phyloP scores from a whole-genome alignment of 2,888 invertebrate genomes.

The Apotomis betuletana region DNA sequence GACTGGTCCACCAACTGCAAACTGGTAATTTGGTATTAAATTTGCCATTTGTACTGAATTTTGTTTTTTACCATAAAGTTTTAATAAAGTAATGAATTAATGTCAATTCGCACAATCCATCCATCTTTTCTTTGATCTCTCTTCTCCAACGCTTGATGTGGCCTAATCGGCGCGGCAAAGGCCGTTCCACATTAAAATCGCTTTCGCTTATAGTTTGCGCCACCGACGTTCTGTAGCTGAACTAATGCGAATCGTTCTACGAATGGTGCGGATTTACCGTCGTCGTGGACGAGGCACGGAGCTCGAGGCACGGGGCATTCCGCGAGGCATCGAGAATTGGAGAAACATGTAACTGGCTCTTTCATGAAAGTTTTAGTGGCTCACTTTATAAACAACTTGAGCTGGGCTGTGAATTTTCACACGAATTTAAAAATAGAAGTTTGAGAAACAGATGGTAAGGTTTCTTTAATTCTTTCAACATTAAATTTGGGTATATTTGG shows the following conservation, averaged over 20 bases:
- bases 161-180: no score
- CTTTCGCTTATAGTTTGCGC: not conserved
- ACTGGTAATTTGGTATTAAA: no score
- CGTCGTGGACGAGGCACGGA: not conserved
- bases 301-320: not conserved
- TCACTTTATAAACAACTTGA: not conserved
- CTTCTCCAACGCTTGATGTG: no score
- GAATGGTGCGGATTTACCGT: not conserved
- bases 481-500: no score
- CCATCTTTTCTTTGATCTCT: no score
- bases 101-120: no score
- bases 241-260: conserved; percentile 8
- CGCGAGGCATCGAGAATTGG: not conserved
- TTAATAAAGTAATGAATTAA: no score
- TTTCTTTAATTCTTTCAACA: no score
- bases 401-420: not conserved
- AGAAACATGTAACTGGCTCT: conserved; percentile 4
- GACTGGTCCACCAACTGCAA: no score
- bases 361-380: not conserved
- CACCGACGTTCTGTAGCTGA: not conserved
- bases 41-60: no score
- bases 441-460: not conserved
- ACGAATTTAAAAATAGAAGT: not conserved
- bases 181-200: not conserved
- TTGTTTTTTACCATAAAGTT: no score